These are phyloP conservation scores for Siniperca chuatsi DNA, from an alignment of 2,113 vertebrate species.

Conservation along the genomic window DNA sequence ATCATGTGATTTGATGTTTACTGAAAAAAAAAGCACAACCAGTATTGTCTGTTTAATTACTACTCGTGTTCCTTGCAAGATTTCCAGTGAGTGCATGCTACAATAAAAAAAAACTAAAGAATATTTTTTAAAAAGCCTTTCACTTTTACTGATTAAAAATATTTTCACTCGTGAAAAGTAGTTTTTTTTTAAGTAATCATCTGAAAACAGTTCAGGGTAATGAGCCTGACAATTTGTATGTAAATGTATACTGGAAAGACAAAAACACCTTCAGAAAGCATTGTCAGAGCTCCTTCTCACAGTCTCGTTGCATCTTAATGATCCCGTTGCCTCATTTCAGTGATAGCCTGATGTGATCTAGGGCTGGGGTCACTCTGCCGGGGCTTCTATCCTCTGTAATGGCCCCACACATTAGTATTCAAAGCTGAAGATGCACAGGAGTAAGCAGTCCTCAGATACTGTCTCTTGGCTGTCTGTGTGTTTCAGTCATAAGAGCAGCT, in stretches of 20 bases:
- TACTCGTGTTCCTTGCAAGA: not conserved
- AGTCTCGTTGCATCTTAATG: constrained; percentile 92
- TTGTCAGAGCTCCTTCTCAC: constrained; percentile 77
- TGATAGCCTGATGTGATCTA: constrained; percentile 91
- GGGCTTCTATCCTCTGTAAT: constrained; percentile 91
- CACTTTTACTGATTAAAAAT: not conserved
- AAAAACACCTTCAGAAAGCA: constrained; percentile 34
- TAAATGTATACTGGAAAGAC: constrained; percentile 46
- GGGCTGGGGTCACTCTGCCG: constrained; percentile 92
- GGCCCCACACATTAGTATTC: constrained; percentile 94
- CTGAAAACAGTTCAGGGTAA: constrained; percentile 9
- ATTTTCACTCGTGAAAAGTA: not conserved
- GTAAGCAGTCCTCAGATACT: constrained; percentile 93
- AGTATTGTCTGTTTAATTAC: constrained; percentile 34
- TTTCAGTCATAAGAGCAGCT: constrained; percentile 91
- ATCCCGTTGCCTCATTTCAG: constrained; percentile 88
- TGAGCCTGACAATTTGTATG: constrained; percentile 54
- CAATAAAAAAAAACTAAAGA: not conserved
- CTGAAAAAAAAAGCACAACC: constrained; percentile 47
- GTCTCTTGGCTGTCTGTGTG: constrained; percentile 86
- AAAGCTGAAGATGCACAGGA: constrained; percentile 92
- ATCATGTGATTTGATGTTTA: constrained; percentile 61
- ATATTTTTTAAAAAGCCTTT: not conserved
- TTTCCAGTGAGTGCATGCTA: not conserved
- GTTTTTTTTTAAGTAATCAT: not conserved